Evolutionary conservation across 2,888 invertebrate genomes (phyloP), one percentile per base, ranked within the genome.

Genomic region (Ferdinandea cuprea): DNA sequence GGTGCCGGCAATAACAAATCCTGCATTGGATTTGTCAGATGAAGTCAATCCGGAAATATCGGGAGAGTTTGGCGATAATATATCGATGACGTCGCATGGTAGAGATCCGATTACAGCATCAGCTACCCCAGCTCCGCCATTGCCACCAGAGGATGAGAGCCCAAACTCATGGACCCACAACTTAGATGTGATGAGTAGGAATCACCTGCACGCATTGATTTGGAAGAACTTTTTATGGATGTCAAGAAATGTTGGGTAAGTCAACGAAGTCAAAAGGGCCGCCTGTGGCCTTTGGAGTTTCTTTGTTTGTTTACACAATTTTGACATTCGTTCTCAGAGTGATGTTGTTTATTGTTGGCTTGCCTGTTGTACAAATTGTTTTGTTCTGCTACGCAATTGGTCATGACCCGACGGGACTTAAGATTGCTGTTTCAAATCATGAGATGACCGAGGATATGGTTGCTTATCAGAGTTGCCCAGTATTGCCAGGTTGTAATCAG

Each of bases 221-320:
- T 96, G 97, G 96, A 97, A 97, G 90, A 97, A 97, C 89, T 95
- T 96, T 87, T 92, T 96, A 63, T 96, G 96, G 93, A 94, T 97
- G 92, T 94, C 95, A 92, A 93, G 97, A 87, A 97, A 97, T 90
- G 93, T 95, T 84, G 94, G 95, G 96, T 95, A 89, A 92, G 92
- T 17, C 48, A n/a, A 35, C 7, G n/a, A 6, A 15, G 15, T 5
- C 15, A 40, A 13, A 40, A 37, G 25, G 5, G 15, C n/a, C n/a
- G n/a, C n/a, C n/a, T 11, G 30, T 68, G 37, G 15, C 11, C n/a
- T 13, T 50, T 9, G 3, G 21, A 32, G 30, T 50, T 28, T 72
- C n/a, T n/a, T n/a, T n/a, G n/a, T n/a, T n/a, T n/a, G n/a, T n/a
- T n/a, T n/a, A n/a, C n/a, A n/a, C n/a, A n/a, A 66, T 71, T 15